Evolutionary conservation across 1,140 invertebrate species (phyloP), one percentile per base, ranked within the genome.

Genomic region (Stegodyphus mimosarum): DNA sequence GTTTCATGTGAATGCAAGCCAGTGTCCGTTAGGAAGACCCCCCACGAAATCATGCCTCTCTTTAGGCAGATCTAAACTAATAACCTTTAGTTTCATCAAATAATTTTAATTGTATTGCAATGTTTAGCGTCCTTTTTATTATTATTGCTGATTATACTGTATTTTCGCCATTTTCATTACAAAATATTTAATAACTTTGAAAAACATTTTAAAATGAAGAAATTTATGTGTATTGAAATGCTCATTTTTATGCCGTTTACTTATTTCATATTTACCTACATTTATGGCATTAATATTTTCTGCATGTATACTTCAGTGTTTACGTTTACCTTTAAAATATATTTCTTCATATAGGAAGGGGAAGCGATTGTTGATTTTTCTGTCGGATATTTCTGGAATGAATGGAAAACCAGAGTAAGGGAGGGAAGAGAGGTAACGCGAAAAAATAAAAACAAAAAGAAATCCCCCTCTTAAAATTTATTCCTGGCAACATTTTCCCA

Each of bases 401-500:
- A 71, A 51, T 7, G 50, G 69, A n/a, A 71, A 71, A 5, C 33
- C 69, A 18, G 7, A 33, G 33, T 13, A 13, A 13, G 33, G 18
- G 63, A 15, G 49, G 64, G 7, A 63, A 49, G 63, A 67, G 64
- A 55, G 49, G 48, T 52, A 51, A n/a, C 18, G 51, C 60, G 64
- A 33, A 49, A 15, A 64, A 50, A 72, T 72, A 18, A 67, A 66
- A 77, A 77, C 66, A 77, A 77, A 77, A 51, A 66, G 51, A 67
- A 55, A 55, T 18, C 50, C 63, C 49, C 64, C 55, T 52, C 55
- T 49, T 60, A 53, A 48, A 49, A 50, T 51, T 79, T 79, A 79
- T 79, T 79, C 66, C 51, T 79, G 77, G 77, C 77, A 79, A 70
- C 77, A 18, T 17, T 55, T 70, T 17, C 51, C 49, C n/a, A n/a